Percentiles rank a stretch among this genome's conserved stretches.
Evolutionary conservation across 2,113 vertebrate species (phyloP).

Genomic region (Hyla sarda): DNA sequence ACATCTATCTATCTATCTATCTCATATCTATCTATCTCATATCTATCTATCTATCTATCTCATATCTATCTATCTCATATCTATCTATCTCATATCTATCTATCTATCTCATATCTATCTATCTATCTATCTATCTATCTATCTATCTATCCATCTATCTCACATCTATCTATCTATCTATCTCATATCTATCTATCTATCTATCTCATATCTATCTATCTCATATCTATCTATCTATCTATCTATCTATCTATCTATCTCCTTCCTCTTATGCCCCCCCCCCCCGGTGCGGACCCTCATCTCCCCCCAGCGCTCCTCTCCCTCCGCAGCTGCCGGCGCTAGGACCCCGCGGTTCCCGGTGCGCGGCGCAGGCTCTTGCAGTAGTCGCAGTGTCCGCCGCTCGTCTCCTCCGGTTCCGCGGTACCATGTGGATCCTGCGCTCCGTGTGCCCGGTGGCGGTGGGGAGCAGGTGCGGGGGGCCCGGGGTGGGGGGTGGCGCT

Average conservation of each 20-base stretch:
- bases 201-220: conserved; percentile 6
- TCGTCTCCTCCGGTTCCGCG: conserved; percentile 28
- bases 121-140: too few relatives aligned
- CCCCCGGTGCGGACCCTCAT: neutral
- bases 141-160: too few relatives aligned
- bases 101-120: too few relatives aligned
- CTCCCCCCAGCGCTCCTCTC: neutral
- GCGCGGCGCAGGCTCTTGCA: neutral
- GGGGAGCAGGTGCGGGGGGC: conserved; percentile 65
- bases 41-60: too few relatives aligned
- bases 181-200: too few relatives aligned
- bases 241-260: neutral
- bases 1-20: too few relatives aligned
- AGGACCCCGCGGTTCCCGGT: neutral
- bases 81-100: too few relatives aligned
- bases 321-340: neutral
- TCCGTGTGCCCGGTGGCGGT: conserved; percentile 54
- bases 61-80: too few relatives aligned
- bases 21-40: too few relatives aligned
- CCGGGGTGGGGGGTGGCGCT: neutral
- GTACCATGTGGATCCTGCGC: conserved; percentile 45
- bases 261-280: too few relatives aligned
- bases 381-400: neutral
- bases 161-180: too few relatives aligned
- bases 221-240: neutral